These are phyloP conservation scores for Ctenosaura bakeri DNA, from an alignment of 2,797 vertebrate genomes.

Conservation along the genomic window DNA sequence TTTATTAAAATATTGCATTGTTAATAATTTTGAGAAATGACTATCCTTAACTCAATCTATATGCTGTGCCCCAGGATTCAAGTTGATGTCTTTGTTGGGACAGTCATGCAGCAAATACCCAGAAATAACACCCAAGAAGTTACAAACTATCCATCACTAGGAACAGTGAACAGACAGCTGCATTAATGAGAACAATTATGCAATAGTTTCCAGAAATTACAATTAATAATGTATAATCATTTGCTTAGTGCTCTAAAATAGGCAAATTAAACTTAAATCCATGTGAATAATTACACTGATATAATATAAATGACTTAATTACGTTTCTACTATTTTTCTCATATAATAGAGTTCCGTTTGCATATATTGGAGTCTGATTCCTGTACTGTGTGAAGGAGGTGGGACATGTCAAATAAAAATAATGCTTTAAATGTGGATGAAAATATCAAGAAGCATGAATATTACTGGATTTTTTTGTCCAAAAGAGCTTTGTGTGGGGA, in stretches of 20 bases:
- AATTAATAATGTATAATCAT: slow-evolving; percentile 36
- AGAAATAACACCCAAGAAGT: background rate
- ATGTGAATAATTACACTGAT: slow-evolving; percentile 20
- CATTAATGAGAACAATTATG: slow-evolving; percentile 9
- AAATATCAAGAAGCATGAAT: background rate
- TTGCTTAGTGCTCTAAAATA: slow-evolving; percentile 23
- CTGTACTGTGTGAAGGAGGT: background rate
- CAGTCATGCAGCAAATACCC: background rate
- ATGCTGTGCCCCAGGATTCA: background rate
- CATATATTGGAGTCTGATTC: background rate
- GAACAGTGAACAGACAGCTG: background rate
- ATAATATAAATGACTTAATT: background rate
- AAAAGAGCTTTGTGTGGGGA: background rate
- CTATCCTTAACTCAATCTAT: background rate
- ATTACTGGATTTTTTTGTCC: background rate
- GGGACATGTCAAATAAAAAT: background rate
- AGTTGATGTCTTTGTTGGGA: background rate
- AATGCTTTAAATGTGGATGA: background rate
- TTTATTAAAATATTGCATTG: slow-evolving; percentile 16
- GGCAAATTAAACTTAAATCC: background rate
- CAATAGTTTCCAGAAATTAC: slow-evolving; percentile 8
- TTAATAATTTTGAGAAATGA: slow-evolving; percentile 10
- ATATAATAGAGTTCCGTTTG: background rate
- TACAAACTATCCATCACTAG: slow-evolving; percentile 1
- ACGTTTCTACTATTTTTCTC: background rate